Conservation (phyloP, 2,797 vertebrate species). For the Darevskia nairensis region DNA sequence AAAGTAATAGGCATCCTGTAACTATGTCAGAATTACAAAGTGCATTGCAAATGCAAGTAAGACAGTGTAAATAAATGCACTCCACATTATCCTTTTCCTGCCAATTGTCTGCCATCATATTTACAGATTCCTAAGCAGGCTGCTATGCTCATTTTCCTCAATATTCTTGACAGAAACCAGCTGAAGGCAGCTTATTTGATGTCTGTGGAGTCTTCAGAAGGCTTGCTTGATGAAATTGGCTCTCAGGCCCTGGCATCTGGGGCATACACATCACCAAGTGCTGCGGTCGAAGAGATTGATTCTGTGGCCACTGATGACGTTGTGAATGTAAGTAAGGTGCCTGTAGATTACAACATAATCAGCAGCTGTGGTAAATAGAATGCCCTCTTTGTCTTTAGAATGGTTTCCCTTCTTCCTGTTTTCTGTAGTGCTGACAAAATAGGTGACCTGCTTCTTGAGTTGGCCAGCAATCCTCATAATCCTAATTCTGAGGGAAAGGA, state of each 20-base stretch:
- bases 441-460: not conserved
- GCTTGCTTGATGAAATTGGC: slow-evolving; percentile 88
- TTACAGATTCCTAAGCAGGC: too few relatives aligned
- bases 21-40: not conserved
- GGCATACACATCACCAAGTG: slow-evolving; percentile 79
- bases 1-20: not conserved
- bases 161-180: slow-evolving; percentile 82
- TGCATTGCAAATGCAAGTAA: too few relatives aligned
- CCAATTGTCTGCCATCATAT: not conserved
- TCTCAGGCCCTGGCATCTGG: slow-evolving; percentile 83
- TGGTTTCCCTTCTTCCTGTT: not conserved
- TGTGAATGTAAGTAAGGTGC: slow-evolving; percentile 82
- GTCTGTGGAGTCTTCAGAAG: slow-evolving; percentile 85
- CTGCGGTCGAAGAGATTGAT: slow-evolving; percentile 82
- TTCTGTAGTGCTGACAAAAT: not conserved
- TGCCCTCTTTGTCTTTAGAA: not conserved
- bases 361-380: not conserved
- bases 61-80: too few relatives aligned
- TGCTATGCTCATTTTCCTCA: not conserved
- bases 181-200: slow-evolving; percentile 89
- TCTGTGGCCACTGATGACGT: slow-evolving; percentile 82
- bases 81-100: not conserved
- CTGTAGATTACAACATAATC: not conserved
- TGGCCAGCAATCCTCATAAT: not conserved
- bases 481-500: not conserved